Evolutionary conservation across 1,140 invertebrate species (phyloP), one percentile per base, ranked within the genome.

Genomic region (Drosophila ficusphila): DNA sequence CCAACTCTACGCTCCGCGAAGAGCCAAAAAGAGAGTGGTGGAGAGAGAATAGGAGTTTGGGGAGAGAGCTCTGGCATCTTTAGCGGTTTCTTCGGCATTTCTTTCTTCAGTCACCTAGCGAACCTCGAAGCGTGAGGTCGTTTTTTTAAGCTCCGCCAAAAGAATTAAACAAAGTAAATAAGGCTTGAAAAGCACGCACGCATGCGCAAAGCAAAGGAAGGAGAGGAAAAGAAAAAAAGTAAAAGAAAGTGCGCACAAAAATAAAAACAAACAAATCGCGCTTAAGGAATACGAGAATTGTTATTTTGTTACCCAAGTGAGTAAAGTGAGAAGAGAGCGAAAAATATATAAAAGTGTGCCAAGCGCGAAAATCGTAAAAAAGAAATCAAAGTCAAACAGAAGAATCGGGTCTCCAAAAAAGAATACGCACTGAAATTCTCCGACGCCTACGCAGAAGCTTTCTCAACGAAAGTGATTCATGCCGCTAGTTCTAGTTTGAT

Each of bases 381-480:
- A 85, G 82, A 88, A 86, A 86, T 81, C 76, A 86, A 77, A 69
- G 46, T 47, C 46, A 76, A 53, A 41, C 14, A 53, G 48, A 70
- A 52, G 52, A 34, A 54, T 42, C 16, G 56, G 29, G 54, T 53
- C 57, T 49, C 19, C 11, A 34, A 44, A 56, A 38, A 57, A 57
- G 34, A 76, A 29, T 46, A 79, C 23, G 68, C 41, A 60, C 16
- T 29, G 44, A 57, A 47, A 67, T 81, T 81, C 72, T 76, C 8
- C 33, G 25, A 68, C 49, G 62, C 64, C 65, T 38, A 33, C 65
- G 65, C 47, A 52, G 58, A 86, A 77, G 82, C 82, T 86, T 86
- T 86, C 81, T 86, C 76, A 86, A 86, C 56, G 81, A 86, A 86
- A 86, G 81, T 86, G 81, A 86, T 86, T 86, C 81, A 85, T 73